Percentiles rank a stretch among this genome's conserved stretches.
Conservation (phyloP, 2,113 vertebrate species). For the Prochilodus magdalenae region DNA sequence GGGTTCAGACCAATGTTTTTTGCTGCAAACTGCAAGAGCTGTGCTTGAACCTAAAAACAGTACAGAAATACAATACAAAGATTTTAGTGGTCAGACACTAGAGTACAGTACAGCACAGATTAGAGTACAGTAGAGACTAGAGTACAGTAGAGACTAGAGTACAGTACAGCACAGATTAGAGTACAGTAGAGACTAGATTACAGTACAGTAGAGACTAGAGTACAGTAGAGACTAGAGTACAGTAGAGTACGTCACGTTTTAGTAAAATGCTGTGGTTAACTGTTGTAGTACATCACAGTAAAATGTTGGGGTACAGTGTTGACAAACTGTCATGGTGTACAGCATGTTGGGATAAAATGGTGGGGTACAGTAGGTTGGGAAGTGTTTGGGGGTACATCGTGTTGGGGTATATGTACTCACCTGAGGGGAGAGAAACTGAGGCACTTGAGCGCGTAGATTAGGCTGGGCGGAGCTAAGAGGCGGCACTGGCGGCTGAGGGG, state of each 20-base stretch:
- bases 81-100: not conserved
- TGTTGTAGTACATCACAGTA: not conserved
- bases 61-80: too few species aligned
- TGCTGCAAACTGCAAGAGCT: conserved; percentile 99
- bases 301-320: too few species aligned
- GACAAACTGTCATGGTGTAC: not conserved
- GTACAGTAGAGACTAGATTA: too few species aligned
- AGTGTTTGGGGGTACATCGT: too few species aligned
- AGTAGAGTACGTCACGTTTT: too few species aligned
- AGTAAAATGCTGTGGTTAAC: too few species aligned
- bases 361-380: not conserved
- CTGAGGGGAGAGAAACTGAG: conserved; percentile 97
- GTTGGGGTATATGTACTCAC: conserved; percentile 62
- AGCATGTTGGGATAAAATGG: conserved; percentile 34
- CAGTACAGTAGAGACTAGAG: too few species aligned
- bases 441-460: conserved; percentile 94
- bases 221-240: too few species aligned
- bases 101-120: too few species aligned
- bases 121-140: too few species aligned
- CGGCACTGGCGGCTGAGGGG: conserved; percentile 83
- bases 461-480: conserved; percentile 92
- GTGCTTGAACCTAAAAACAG: conserved; percentile 98
- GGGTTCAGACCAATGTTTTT: conserved; percentile 99
- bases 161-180: too few species aligned
- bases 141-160: too few species aligned